Evolutionary conservation across 2,797 vertebrate genomes (phyloP).

Genomic region (Vireo griseus): DNA sequence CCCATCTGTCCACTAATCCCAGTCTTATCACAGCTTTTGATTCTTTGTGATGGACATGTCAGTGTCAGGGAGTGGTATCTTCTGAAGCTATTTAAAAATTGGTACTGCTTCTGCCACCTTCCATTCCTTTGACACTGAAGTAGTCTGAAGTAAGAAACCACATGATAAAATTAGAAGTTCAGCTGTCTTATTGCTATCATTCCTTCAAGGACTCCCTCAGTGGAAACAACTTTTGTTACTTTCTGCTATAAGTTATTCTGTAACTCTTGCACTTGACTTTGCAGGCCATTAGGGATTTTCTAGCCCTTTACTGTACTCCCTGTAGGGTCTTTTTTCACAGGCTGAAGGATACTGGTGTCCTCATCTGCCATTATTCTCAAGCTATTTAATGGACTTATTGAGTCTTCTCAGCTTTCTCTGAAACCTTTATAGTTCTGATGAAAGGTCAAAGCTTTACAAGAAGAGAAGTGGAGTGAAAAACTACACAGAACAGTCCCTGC

Average conservation of each 20-base stretch:
- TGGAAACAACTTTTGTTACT: neutral
- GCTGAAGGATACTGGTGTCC: neutral
- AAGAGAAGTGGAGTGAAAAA: neutral
- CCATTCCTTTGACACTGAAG: neutral
- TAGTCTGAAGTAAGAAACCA: neutral
- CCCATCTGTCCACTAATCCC: neutral
- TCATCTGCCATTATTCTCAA: neutral
- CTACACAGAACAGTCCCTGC: neutral
- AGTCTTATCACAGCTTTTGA: neutral
- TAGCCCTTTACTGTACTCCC: neutral
- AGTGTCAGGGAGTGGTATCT: neutral
- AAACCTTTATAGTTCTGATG: neutral
- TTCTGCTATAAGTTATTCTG: neutral
- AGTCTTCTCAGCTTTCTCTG: neutral
- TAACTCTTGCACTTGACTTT: neutral
- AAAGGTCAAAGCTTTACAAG: neutral
- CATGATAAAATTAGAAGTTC: neutral
- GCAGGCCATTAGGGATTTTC: neutral
- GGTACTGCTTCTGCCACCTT: neutral
- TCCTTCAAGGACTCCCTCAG: neutral
- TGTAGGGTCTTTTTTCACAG: neutral
- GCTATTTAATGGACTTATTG: neutral
- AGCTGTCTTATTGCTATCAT: neutral
- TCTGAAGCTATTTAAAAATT: neutral
- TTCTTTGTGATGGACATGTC: neutral